Evolutionary conservation across 1,140 invertebrate genomes (phyloP).

Genomic region (Galleria mellonella): DNA sequence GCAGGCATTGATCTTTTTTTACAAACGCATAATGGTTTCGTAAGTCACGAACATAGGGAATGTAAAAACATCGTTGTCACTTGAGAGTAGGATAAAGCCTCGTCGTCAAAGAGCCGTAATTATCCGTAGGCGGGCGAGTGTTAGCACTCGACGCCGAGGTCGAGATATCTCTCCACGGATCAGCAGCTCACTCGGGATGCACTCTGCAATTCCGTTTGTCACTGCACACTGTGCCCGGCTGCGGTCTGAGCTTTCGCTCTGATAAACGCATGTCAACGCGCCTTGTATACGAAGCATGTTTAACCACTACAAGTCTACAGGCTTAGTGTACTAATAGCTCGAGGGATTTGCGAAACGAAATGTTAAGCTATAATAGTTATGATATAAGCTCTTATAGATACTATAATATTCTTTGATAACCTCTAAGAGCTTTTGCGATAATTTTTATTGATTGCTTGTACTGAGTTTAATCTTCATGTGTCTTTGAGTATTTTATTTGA

Average conservation of each 20-base stretch:
- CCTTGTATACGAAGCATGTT: constrained; percentile 51
- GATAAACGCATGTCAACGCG: constrained; percentile 67
- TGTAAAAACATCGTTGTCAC: constrained; percentile 32
- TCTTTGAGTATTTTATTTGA: no score
- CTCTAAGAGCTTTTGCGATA: no score
- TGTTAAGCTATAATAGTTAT: neutral
- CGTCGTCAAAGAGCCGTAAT: constrained; percentile 63
- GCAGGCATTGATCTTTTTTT: no score
- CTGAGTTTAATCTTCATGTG: no score
- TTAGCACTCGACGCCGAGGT: constrained; percentile 59
- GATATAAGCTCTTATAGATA: neutral
- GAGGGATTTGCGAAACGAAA: constrained; percentile 5
- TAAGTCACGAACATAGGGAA: constrained; percentile 15
- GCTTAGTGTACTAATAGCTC: constrained; percentile 16
- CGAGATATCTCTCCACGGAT: constrained; percentile 68
- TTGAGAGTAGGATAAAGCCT: constrained; percentile 40
- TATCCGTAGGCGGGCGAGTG: constrained; percentile 56
- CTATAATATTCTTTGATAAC: no score
- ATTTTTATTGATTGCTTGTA: no score
- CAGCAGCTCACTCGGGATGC: constrained; percentile 63
- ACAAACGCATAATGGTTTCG: neutral
- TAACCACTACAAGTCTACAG: constrained; percentile 29
- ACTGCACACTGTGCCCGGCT: constrained; percentile 38
- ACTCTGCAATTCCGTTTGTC: constrained; percentile 71
- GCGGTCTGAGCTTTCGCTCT: constrained; percentile 57